Evolutionary conservation across 2,888 invertebrate genomes (phyloP).

Genomic region (Phyto melanocephala): DNA sequence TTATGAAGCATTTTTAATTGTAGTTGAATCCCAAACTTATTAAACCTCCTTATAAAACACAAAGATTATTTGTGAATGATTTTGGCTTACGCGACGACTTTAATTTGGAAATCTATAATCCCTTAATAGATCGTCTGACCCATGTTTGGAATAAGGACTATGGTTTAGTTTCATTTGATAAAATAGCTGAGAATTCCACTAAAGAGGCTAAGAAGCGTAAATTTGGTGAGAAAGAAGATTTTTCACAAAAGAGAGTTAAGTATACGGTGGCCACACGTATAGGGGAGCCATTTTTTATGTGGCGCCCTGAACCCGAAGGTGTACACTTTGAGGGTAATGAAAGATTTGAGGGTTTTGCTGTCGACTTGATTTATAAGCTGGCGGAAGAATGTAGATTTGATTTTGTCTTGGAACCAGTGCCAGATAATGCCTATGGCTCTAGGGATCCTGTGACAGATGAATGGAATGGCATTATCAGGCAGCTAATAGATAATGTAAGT

Average conservation of each 20-base stretch:
- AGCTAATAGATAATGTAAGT: slow-evolving; percentile 86
- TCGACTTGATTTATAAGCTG: slow-evolving; percentile 92
- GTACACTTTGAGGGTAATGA: slow-evolving; percentile 83
- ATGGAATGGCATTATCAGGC: slow-evolving; percentile 89
- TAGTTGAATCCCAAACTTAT: slow-evolving; percentile 83
- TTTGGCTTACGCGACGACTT: slow-evolving; percentile 82
- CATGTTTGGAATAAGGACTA: slow-evolving; percentile 75
- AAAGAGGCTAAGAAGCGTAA: slow-evolving; percentile 74
- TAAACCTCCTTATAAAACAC: slow-evolving; percentile 81
- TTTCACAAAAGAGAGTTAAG: slow-evolving; percentile 81
- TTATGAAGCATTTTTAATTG: not conserved
- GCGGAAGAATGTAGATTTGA: slow-evolving; percentile 84
- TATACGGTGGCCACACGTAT: slow-evolving; percentile 86
- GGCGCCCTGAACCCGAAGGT: slow-evolving; percentile 76
- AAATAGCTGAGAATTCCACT: slow-evolving; percentile 70
- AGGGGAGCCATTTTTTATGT: slow-evolving; percentile 86
- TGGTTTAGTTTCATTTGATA: slow-evolving; percentile 69
- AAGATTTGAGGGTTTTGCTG: slow-evolving; percentile 91
- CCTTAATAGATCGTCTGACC: slow-evolving; percentile 77
- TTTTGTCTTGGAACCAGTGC: slow-evolving; percentile 85
- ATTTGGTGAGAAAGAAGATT: slow-evolving; percentile 77
- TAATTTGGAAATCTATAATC: slow-evolving; percentile 80
- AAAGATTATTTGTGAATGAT: slow-evolving; percentile 79
- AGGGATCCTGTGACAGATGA: slow-evolving; percentile 84
- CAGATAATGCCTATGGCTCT: slow-evolving; percentile 86